Percentiles rank a stretch among this genome's conserved stretches.
These are phyloP conservation scores for Agriotes lineatus DNA, from an alignment of 2,888 invertebrate genomes.

Conservation along the genomic window DNA sequence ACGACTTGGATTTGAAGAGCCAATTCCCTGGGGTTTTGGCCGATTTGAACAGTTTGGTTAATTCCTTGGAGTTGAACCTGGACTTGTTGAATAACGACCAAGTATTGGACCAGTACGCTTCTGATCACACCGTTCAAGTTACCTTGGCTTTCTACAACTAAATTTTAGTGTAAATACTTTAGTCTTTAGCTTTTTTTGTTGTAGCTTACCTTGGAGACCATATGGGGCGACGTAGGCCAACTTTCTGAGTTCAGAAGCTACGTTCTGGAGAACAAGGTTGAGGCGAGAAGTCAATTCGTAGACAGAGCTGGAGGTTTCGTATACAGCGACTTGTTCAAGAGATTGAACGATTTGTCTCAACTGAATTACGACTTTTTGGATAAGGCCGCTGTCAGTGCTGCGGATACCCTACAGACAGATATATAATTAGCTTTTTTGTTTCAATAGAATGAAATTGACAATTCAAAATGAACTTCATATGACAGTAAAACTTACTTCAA, in stretches of 20 bases:
- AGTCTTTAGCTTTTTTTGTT: neutral
- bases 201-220: constrained; percentile 3
- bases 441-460: too few species aligned
- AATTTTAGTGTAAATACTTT: neutral
- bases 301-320: neutral
- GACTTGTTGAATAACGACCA: constrained; percentile 29
- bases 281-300: constrained; percentile 13
- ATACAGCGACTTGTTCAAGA: neutral
- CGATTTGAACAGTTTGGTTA: constrained; percentile 27
- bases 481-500: constrained; percentile 7
- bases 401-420: too few species aligned
- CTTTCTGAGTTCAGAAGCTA: constrained; percentile 16
- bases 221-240: constrained; percentile 19
- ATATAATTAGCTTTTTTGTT: too few species aligned
- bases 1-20: constrained; percentile 27
- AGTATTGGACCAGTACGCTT: constrained; percentile 30
- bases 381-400: neutral
- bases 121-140: constrained; percentile 18
- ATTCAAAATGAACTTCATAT: too few species aligned
- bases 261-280: constrained; percentile 21
- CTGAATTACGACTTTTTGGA: neutral
- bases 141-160: constrained; percentile 4
- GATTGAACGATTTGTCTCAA: neutral
- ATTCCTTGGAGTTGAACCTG: constrained; percentile 33
- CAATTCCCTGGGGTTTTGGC: constrained; percentile 23